Evolutionary conservation across 2,113 vertebrate species (phyloP), one percentile per base, ranked within the genome.

Genomic region (Cisticola juncidis): DNA sequence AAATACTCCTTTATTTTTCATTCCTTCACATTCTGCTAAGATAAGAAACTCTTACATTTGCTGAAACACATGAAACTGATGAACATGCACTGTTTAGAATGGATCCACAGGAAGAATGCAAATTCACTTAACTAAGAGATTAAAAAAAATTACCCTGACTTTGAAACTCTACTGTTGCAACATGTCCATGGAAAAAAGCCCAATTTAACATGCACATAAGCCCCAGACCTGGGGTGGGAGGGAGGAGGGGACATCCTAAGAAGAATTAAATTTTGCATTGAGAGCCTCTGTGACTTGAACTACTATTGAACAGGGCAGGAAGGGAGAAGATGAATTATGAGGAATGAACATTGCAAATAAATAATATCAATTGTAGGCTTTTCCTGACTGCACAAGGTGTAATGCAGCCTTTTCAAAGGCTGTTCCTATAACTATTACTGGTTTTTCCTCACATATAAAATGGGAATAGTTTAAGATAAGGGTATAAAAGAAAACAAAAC

Each of bases 181-280:
- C 86, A 25, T 0, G 76, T 38, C 21, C 13, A 2, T 80, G 58
- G 79, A 29, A 77, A 78, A 81, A 88, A 94, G 94, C 94, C 44
- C 47, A 20, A 56, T 97, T 95, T 96, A 95, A 96, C 92, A 83
- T 96, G 95, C 72, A 50, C 69, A 8, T 51, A 40, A 90, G 86
- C 86, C 94, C 82, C 86, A 90, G 83, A 92, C 76, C 74, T 65
- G 38, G 18, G 29, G 47, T 44, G 81, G 79, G 62, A 33, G 92
- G 66, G 54, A 47, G 35, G 77, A 77, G 25, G 25, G 78, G 61
- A n/a, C 57, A 48, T 8, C 40, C n/a, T 79, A 21, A 50, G 33
- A 25, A 17, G 31, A 65, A 4, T 47, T 60, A 19, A 22, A 35
- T 26, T 93, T 83, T 73, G 44, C 6, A 5, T 68, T 72, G 68